phyloP scores from a whole-genome alignment of 2,888 invertebrate genomes.

The Acanthosepion esculentum region DNA sequence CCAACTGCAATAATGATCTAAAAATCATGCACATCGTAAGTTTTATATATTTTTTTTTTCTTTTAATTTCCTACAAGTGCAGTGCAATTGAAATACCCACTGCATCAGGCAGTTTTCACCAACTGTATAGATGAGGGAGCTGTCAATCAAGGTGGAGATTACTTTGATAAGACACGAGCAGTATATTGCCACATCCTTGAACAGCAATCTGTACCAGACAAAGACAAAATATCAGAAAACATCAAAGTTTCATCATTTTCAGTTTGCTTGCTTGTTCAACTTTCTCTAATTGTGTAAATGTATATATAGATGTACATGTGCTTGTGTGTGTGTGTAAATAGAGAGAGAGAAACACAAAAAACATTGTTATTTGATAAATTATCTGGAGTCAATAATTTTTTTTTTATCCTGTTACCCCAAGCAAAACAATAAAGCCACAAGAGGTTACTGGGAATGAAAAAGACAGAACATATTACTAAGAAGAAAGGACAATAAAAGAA shows the following conservation, averaged over 20 bases:
- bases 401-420: no score
- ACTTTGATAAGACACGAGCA: constrained; percentile 15
- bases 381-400: no score
- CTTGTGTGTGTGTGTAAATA: not conserved
- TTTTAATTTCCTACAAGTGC: not conserved
- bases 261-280: not conserved
- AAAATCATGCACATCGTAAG: no score
- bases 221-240: not conserved
- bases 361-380: no score
- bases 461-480: no score
- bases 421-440: no score
- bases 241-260: not conserved
- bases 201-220: not conserved
- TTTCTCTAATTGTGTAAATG: not conserved
- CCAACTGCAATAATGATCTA: no score
- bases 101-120: not conserved
- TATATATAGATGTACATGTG: not conserved
- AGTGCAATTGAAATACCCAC: not conserved
- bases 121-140: constrained; percentile 8
- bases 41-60: no score
- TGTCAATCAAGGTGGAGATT: not conserved
- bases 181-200: not conserved
- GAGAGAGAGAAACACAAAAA: not conserved
- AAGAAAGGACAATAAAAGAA: no score
- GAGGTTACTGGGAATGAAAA: no score